A percentile compares a stretch with the other conserved stretches of the same genome.
phyloP scores from a whole-genome alignment of 2,888 invertebrate genomes.

The Rapana venosa region DNA sequence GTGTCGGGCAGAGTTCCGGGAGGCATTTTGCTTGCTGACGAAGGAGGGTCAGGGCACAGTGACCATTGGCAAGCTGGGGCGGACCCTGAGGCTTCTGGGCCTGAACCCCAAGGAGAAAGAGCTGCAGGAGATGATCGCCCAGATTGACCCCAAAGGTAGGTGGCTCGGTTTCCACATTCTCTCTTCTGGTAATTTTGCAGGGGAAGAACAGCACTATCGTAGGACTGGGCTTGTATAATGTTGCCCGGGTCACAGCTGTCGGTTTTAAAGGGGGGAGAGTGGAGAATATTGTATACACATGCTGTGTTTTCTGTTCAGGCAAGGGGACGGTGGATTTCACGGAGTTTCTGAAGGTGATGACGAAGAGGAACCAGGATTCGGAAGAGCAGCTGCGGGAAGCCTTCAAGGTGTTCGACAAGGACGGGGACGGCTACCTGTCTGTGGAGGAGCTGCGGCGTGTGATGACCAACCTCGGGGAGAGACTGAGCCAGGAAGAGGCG shows the following conservation, averaged over 20 bases:
- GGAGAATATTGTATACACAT: too few species aligned
- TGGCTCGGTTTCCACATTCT: neutral
- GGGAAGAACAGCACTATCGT: too few species aligned
- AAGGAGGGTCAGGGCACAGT: neutral
- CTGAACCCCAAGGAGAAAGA: neutral
- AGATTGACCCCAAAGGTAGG: slow-evolving; percentile 6
- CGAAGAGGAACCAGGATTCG: neutral
- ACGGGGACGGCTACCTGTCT: slow-evolving; percentile 15
- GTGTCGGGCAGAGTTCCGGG: slow-evolving; percentile 5
- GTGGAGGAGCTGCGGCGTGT: neutral
- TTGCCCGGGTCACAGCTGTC: too few species aligned
- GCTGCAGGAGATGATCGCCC: neutral
- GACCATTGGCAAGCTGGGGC: neutral
- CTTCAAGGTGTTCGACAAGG: slow-evolving; percentile 22
- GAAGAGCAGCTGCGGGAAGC: slow-evolving; percentile 23
- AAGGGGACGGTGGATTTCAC: neutral
- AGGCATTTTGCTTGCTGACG: neutral
- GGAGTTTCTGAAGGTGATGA: slow-evolving; percentile 16
- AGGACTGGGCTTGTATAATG: too few species aligned
- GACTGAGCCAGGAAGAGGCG: neutral
- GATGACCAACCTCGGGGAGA: slow-evolving; percentile 1
- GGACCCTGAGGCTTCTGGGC: neutral
- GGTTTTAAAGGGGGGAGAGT: too few species aligned
- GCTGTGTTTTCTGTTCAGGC: neutral
- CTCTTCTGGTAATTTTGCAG: too few species aligned